phyloP scores from a whole-genome alignment of 2,888 invertebrate genomes.

The Tenthredo mesomela region DNA sequence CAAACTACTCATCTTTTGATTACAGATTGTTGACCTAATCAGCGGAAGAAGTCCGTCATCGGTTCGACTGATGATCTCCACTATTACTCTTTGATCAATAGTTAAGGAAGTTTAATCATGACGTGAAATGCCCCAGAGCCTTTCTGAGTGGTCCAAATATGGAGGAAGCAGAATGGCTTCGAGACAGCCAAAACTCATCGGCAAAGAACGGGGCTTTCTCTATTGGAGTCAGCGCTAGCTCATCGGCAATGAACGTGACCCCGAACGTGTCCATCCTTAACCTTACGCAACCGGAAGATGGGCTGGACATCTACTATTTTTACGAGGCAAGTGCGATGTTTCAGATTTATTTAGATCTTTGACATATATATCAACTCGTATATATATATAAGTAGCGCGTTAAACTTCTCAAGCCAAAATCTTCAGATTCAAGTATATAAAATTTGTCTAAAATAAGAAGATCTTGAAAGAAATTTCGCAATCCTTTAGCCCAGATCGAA shows the following conservation, averaged over 20 bases:
- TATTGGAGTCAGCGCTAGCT: background rate
- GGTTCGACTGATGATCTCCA: background rate
- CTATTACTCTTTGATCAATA: slow-evolving; percentile 15
- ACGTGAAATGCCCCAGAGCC: slow-evolving; percentile 45
- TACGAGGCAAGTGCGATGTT: slow-evolving; percentile 51
- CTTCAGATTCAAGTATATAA: background rate
- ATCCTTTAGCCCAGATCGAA: background rate
- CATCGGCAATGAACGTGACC: slow-evolving; percentile 46
- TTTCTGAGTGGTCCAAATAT: slow-evolving; percentile 40
- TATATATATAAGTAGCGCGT: background rate
- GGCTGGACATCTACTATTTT: slow-evolving; percentile 49
- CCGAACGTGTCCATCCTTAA: slow-evolving; percentile 30
- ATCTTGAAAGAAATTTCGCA: background rate
- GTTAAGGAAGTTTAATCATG: slow-evolving; percentile 22
- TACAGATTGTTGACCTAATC: slow-evolving; percentile 37
- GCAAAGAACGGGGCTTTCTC: slow-evolving; percentile 34
- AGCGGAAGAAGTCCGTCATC: background rate
- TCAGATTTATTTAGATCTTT: slow-evolving; percentile 6
- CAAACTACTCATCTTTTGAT: slow-evolving; percentile 4
- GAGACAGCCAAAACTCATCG: slow-evolving; percentile 35
- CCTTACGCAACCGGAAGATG: slow-evolving; percentile 45
- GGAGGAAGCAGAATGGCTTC: slow-evolving; percentile 44
- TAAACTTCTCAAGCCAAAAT: background rate
- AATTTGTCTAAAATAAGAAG: background rate
- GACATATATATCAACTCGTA: background rate